Evolutionary conservation across 2,888 invertebrate genomes (phyloP).

Genomic region (Tenthredo distinguenda): DNA sequence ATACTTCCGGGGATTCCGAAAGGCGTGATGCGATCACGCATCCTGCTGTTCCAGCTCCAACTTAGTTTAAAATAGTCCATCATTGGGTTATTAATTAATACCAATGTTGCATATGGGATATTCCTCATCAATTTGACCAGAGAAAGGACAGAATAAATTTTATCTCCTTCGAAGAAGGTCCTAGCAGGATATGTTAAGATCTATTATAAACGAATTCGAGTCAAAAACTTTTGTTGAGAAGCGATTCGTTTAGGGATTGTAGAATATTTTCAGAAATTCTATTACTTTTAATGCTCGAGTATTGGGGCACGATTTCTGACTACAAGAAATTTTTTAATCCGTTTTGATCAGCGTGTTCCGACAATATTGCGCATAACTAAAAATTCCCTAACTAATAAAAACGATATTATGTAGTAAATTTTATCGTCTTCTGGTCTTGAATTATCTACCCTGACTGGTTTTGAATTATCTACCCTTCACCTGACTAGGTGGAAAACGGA

Average conservation of each 20-base stretch:
- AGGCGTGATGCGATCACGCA: constrained; percentile 85
- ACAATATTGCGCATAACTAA: too few relatives aligned
- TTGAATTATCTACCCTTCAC: background rate
- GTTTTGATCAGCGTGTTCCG: too few relatives aligned
- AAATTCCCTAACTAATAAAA: too few relatives aligned
- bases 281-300: too few relatives aligned
- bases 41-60: constrained; percentile 87
- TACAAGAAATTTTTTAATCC: too few relatives aligned
- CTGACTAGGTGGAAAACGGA: background rate
- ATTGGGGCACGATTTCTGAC: too few relatives aligned
- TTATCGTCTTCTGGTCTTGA: too few relatives aligned
- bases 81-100: background rate
- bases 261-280: too few relatives aligned
- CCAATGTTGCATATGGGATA: background rate
- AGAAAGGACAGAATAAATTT: background rate
- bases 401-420: too few relatives aligned
- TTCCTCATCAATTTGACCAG: background rate
- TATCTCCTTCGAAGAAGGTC: background rate
- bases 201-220: too few relatives aligned
- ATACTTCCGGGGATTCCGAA: constrained; percentile 80
- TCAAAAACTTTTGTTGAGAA: too few relatives aligned
- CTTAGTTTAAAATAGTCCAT: constrained; percentile 73
- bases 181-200: background rate
- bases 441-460: background rate
- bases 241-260: too few relatives aligned